phyloP scores from a whole-genome alignment of 2,113 vertebrate genomes.

The Edolisoma coerulescens region DNA sequence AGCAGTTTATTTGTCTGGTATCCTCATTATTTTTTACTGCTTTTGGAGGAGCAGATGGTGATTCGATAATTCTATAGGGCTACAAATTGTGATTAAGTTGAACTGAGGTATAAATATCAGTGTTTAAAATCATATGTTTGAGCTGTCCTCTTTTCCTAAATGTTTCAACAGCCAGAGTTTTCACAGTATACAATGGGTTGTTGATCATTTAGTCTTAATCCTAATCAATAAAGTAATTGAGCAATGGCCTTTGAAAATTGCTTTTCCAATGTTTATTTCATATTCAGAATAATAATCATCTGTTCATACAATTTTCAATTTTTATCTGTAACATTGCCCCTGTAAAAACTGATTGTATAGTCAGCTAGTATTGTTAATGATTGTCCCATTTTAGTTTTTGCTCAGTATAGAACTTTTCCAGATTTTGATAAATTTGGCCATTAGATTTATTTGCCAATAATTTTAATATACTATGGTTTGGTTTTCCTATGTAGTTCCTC shows the following conservation, averaged over 20 bases:
- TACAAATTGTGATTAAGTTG: not conserved
- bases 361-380: constrained; percentile 4
- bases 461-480: not conserved
- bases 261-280: not conserved
- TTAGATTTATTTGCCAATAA: constrained; percentile 31
- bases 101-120: not conserved
- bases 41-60: not conserved
- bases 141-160: not conserved
- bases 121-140: not conserved
- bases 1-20: not conserved
- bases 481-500: not conserved
- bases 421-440: constrained; percentile 44
- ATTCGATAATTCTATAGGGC: not conserved
- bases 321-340: constrained; percentile 22
- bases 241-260: not conserved
- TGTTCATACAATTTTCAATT: not conserved
- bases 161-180: not conserved
- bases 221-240: not conserved
- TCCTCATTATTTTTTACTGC: not conserved
- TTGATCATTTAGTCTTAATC: not conserved
- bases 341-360: constrained; percentile 1
- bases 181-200: not conserved
- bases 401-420: not conserved
- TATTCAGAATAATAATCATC: not conserved
- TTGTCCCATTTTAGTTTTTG: constrained; percentile 7